phyloP scores from a whole-genome alignment of 2,888 invertebrate species.

The Bellardia pandia region DNA sequence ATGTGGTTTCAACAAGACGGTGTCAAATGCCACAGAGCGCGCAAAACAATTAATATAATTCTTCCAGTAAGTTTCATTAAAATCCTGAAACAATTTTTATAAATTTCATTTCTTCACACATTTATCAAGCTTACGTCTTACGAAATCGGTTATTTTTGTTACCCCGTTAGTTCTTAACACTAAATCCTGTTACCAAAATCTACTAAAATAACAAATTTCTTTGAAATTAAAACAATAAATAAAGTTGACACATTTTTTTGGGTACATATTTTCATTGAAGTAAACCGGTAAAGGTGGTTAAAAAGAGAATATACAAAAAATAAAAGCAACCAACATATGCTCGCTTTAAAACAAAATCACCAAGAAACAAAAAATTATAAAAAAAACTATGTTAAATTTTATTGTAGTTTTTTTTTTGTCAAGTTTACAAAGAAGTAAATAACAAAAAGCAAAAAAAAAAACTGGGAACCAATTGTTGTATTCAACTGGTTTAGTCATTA shows the following conservation, averaged over 20 bases:
- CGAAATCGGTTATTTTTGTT: background rate
- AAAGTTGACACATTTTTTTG: slow-evolving; percentile 55
- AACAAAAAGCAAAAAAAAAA: background rate
- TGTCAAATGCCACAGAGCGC: no score
- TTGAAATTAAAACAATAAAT: slow-evolving; percentile 29
- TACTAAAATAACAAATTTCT: slow-evolving; percentile 13
- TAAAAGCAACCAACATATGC: slow-evolving; percentile 20
- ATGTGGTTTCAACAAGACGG: no score
- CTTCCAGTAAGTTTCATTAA: no score
- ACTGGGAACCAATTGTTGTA: slow-evolving; percentile 17
- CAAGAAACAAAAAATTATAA: slow-evolving; percentile 1
- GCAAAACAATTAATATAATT: no score
- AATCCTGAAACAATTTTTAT: no score
- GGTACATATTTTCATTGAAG: background rate
- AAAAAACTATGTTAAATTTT: background rate
- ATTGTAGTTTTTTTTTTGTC: slow-evolving; percentile 4
- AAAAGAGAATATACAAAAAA: slow-evolving; percentile 25
- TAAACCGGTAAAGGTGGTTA: slow-evolving; percentile 47
- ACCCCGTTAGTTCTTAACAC: background rate
- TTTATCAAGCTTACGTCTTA: no score
- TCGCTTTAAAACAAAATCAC: slow-evolving; percentile 22
- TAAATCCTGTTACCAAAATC: slow-evolving; percentile 14
- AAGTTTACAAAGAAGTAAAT: slow-evolving; percentile 15
- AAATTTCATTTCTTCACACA: no score
- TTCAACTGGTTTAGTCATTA: slow-evolving; percentile 26